phyloP scores from a whole-genome alignment of 2,888 invertebrate species.

The Drosophila siamana region DNA sequence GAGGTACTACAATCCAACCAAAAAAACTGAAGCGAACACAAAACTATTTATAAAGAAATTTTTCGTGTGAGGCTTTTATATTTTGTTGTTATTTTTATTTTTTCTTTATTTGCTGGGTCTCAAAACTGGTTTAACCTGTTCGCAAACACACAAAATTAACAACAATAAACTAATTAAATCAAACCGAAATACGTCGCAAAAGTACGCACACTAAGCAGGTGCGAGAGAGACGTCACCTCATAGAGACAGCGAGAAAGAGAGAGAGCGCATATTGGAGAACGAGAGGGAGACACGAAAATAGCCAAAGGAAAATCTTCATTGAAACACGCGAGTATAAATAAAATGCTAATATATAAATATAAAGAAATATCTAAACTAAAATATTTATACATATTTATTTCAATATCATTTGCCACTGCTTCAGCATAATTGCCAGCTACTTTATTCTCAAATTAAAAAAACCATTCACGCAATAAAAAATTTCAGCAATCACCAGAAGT shows the following conservation, averaged over 20 bases:
- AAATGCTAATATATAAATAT: constrained; percentile 18
- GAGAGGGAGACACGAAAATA: constrained; percentile 12
- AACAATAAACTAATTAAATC: constrained; percentile 77
- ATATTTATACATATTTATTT: constrained; percentile 3
- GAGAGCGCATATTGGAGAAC: constrained; percentile 32
- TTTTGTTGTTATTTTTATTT: not conserved
- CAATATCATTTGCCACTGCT: constrained; percentile 7
- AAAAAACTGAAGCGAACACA: constrained; percentile 26
- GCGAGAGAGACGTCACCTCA: constrained; percentile 12
- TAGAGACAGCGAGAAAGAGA: constrained; percentile 31
- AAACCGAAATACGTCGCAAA: constrained; percentile 72
- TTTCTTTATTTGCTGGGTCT: constrained; percentile 26
- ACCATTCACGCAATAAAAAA: no score
- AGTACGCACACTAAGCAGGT: constrained; percentile 29
- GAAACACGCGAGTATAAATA: constrained; percentile 10
- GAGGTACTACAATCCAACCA: constrained; percentile 15
- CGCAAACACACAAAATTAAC: constrained; percentile 57
- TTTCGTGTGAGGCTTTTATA: constrained; percentile 10
- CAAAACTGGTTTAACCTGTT: constrained; percentile 69
- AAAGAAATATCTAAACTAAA: constrained; percentile 6
- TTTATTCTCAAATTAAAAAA: not conserved
- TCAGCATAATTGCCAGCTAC: not conserved
- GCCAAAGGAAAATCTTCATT: constrained; percentile 23
- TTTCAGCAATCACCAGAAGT: no score
- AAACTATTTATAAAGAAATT: constrained; percentile 58